These are phyloP conservation scores for Hybognathus amarus DNA, from an alignment of 2,797 vertebrate genomes.

Conservation along the genomic window DNA sequence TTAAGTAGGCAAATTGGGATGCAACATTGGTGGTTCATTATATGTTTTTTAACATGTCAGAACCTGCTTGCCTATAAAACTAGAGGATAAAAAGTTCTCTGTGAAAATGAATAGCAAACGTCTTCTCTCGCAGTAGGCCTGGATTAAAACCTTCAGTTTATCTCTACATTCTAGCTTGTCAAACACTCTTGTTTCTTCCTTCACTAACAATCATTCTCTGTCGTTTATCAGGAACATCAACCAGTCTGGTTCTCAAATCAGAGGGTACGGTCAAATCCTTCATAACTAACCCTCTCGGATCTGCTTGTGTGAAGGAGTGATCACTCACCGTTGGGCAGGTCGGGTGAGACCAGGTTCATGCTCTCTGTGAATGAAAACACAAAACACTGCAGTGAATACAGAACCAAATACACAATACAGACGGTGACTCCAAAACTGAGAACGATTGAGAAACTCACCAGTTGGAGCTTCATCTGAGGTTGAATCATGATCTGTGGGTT, in stretches of 20 bases:
- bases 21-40: not conserved
- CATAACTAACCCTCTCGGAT: not conserved
- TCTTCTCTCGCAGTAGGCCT: too few species aligned
- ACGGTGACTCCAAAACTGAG: not conserved
- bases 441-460: slow-evolving; percentile 64
- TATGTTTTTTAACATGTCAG: not conserved
- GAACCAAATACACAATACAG: slow-evolving; percentile 4
- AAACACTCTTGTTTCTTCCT: not conserved
- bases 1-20: not conserved
- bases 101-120: not conserved
- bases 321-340: slow-evolving; percentile 68
- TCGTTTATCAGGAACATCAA: not conserved
- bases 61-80: not conserved
- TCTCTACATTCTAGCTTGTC: not conserved
- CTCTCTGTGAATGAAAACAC: slow-evolving; percentile 70
- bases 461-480: slow-evolving; percentile 78
- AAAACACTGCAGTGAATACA: slow-evolving; percentile 38
- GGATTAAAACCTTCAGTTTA: not conserved
- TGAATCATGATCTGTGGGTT: slow-evolving; percentile 72
- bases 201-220: not conserved
- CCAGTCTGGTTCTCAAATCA: not conserved
- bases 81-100: too few species aligned
- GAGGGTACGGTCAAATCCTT: not conserved
- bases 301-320: not conserved
- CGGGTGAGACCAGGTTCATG: slow-evolving; percentile 72